A percentile compares a stretch with the other conserved stretches of the same genome.
These are phyloP conservation scores for Papilio polytes DNA, from an alignment of 1,140 invertebrate species.

Conservation along the genomic window DNA sequence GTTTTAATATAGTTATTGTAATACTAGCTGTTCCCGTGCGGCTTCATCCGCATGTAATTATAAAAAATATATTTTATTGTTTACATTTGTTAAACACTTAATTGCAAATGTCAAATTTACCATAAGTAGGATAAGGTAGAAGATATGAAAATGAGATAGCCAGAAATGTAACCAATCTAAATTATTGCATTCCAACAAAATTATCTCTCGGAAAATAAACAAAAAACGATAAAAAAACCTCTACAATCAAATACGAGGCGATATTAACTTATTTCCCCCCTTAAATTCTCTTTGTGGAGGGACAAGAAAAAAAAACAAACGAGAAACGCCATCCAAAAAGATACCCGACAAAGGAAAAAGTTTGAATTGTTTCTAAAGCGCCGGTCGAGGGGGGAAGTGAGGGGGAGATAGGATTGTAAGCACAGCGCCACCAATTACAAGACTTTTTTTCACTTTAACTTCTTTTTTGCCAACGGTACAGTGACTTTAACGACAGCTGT, in stretches of 20 bases:
- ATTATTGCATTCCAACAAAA: not conserved
- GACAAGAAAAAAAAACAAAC: slow-evolving; percentile 15
- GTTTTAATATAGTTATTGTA: too few relatives aligned
- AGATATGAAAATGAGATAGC: too few relatives aligned
- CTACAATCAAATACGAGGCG: not conserved
- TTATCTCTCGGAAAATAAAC: not conserved
- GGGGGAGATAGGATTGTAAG: slow-evolving; percentile 12
- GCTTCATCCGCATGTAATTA: too few relatives aligned
- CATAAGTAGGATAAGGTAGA: too few relatives aligned
- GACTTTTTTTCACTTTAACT: not conserved
- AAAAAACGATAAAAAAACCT: not conserved
- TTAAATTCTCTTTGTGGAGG: slow-evolving; percentile 15
- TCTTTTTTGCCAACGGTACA: slow-evolving; percentile 18
- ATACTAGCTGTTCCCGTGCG: too few relatives aligned
- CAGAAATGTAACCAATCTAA: not conserved
- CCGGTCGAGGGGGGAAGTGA: not conserved
- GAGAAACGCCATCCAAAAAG: slow-evolving; percentile 18
- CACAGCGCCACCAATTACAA: not conserved
- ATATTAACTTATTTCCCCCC: slow-evolving; percentile 19
- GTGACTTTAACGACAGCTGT: not conserved
- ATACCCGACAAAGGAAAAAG: slow-evolving; percentile 25
- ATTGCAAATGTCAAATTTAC: too few relatives aligned
- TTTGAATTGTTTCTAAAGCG: slow-evolving; percentile 25
- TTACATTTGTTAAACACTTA: too few relatives aligned
- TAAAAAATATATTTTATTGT: too few relatives aligned